phyloP scores from a whole-genome alignment of 2,888 invertebrate genomes.

The Lottia gigantea region DNA sequence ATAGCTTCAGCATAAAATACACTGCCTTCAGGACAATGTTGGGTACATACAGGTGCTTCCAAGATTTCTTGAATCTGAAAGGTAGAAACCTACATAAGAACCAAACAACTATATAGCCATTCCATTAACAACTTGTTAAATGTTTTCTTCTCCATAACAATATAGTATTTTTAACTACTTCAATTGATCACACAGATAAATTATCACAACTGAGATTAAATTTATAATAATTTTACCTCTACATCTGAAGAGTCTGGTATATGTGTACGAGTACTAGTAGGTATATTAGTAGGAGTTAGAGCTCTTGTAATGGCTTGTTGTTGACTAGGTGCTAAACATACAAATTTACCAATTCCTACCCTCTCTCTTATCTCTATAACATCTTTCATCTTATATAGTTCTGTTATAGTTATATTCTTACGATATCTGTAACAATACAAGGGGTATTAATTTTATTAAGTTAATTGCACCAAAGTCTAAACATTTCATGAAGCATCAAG shows the following conservation, averaged over 20 bases:
- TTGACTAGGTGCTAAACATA: conserved; percentile 71
- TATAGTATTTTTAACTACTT: too few species aligned
- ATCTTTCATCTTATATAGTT: conserved; percentile 76
- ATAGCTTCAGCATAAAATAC: conserved; percentile 79
- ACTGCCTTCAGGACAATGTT: conserved; percentile 75
- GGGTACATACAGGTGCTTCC: conserved; percentile 74
- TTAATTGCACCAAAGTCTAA: too few species aligned
- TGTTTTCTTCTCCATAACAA: conserved; percentile 8
- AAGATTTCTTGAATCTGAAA: conserved; percentile 41
- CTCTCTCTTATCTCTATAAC: conserved; percentile 79
- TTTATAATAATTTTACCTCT: not conserved
- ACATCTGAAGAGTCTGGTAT: conserved; percentile 14
- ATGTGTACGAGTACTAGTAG: not conserved
- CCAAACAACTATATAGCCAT: not conserved
- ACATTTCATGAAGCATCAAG: too few species aligned
- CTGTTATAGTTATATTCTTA: conserved; percentile 74
- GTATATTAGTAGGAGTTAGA: not conserved
- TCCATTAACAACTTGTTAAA: too few species aligned
- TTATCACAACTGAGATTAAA: too few species aligned
- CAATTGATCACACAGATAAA: too few species aligned
- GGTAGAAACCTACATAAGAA: not conserved
- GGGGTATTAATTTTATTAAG: too few species aligned
- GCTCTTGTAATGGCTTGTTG: conserved; percentile 33
- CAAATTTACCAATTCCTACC: conserved; percentile 76
- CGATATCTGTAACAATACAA: conserved; percentile 68